Conservation (phyloP, 2,888 invertebrate species). For the Apomyelois bistriatella region DNA sequence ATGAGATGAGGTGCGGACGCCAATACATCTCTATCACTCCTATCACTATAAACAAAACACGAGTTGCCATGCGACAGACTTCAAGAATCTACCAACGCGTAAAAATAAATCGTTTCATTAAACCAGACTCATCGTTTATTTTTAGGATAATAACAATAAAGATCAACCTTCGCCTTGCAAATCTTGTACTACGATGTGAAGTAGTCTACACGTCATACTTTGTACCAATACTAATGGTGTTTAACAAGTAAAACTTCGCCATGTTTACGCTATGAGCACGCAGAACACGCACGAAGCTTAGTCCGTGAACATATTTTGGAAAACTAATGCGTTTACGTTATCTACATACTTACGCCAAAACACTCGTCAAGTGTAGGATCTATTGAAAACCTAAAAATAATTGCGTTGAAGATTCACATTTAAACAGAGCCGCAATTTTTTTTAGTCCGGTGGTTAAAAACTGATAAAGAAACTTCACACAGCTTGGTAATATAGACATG, state of each 20-base stretch:
- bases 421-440: no score
- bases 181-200: constrained; percentile 21
- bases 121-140: constrained; percentile 12
- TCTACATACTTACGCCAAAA: constrained; percentile 6
- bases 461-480: no score
- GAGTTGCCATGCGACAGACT: constrained; percentile 1
- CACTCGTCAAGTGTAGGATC: neutral
- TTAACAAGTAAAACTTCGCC: constrained; percentile 49
- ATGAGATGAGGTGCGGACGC: no score
- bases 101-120: constrained; percentile 13
- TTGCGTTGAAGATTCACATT: no score
- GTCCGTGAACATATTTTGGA: constrained; percentile 12
- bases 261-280: constrained; percentile 64
- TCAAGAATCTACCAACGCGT: neutral
- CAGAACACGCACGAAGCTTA: constrained; percentile 40
- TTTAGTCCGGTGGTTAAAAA: no score
- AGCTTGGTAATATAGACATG: no score
- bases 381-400: no score
- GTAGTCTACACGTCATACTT: constrained; percentile 25
- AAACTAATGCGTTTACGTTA: constrained; percentile 26
- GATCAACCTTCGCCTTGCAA: constrained; percentile 46
- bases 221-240: constrained; percentile 38
- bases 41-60: no score
- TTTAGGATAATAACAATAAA: constrained; percentile 27
- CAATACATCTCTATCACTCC: no score